phyloP scores from a whole-genome alignment of 2,113 vertebrate species.

The Cheilinus undulatus region DNA sequence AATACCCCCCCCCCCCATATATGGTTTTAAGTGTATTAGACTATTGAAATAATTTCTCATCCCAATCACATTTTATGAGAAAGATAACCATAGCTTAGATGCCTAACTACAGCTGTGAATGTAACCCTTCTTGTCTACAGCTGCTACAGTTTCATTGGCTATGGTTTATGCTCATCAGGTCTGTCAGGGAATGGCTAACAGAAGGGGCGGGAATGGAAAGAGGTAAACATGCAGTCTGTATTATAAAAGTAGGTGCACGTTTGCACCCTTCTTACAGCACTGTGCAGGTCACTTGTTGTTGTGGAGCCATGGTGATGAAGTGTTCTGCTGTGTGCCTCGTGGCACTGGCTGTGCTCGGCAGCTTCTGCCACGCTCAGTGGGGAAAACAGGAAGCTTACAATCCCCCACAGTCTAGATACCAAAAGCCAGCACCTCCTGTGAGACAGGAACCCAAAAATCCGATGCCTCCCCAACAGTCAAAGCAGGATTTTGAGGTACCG shows the following conservation, averaged over 20 bases:
- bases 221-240: slow-evolving; percentile 44
- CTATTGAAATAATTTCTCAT: not conserved
- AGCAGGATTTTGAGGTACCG: slow-evolving; percentile 54
- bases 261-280: slow-evolving; percentile 52
- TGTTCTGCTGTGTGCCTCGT: slow-evolving; percentile 56
- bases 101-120: not conserved
- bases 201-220: slow-evolving; percentile 41
- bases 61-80: slow-evolving; percentile 6
- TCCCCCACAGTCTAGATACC: not conserved
- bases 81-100: not conserved
- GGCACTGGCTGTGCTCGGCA: slow-evolving; percentile 60
- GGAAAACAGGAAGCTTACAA: rapidly evolving
- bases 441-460: not conserved
- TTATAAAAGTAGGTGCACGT: slow-evolving; percentile 69
- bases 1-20: not conserved
- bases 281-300: slow-evolving; percentile 53
- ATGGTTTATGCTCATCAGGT: not conserved
- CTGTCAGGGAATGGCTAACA: slow-evolving; percentile 18
- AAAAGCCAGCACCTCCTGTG: not conserved
- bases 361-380: slow-evolving; percentile 60
- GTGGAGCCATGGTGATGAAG: slow-evolving; percentile 69
- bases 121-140: slow-evolving; percentile 1
- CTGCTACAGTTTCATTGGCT: slow-evolving; percentile 19
- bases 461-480: slow-evolving; percentile 24
- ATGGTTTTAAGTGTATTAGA: slow-evolving; percentile 3